These are phyloP conservation scores for Eilema depressum DNA, from an alignment of 2,888 invertebrate genomes.

Conservation along the genomic window DNA sequence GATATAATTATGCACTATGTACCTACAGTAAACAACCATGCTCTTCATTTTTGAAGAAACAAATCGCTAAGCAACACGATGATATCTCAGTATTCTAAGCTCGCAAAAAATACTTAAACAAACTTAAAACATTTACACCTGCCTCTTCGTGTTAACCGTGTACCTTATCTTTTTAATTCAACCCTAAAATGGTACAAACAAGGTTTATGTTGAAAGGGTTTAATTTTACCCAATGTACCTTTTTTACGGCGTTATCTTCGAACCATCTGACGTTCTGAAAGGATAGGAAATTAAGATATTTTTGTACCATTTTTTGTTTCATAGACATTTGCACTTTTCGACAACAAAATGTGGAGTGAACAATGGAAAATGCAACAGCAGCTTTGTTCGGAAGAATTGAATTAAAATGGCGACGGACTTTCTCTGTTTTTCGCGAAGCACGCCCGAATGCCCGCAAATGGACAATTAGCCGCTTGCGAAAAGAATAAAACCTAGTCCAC, in stretches of 20 bases:
- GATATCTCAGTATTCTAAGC: background rate
- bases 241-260: conserved; percentile 47
- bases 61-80: conserved; percentile 6
- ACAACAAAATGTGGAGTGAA: conserved; percentile 67
- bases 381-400: conserved; percentile 82
- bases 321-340: conserved; percentile 74
- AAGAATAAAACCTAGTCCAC: conserved; percentile 54
- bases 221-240: conserved; percentile 44
- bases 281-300: conserved; percentile 75
- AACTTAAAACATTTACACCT: conserved; percentile 16
- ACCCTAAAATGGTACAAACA: conserved; percentile 32
- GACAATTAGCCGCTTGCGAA: conserved; percentile 75
- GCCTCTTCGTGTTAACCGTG: conserved; percentile 11
- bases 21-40: no score
- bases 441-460: conserved; percentile 81
- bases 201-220: conserved; percentile 39
- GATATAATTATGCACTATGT: no score
- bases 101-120: conserved; percentile 7
- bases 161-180: conserved; percentile 31
- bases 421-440: conserved; percentile 77
- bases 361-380: conserved; percentile 76
- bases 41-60: background rate
- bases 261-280: conserved; percentile 59
- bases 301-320: conserved; percentile 72
- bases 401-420: conserved; percentile 80